Percentiles rank a stretch among this genome's conserved stretches.
phyloP scores from a whole-genome alignment of 2,797 vertebrate genomes.

The Selene dorsalis region DNA sequence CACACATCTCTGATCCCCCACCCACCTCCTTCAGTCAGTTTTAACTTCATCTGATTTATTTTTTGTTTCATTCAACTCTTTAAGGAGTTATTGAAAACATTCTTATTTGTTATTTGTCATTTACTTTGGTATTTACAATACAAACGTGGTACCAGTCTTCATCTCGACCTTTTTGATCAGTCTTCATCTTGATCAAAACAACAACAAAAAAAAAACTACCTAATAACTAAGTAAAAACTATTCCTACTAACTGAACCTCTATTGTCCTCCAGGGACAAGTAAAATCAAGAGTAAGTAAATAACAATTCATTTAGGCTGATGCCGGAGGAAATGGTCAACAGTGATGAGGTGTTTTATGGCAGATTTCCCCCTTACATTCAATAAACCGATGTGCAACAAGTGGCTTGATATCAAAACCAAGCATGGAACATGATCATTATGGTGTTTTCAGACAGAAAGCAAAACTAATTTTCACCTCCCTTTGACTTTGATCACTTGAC shows the following conservation, averaged over 20 bases:
- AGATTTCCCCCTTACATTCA: constrained; percentile 57
- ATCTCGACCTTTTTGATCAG: constrained; percentile 4
- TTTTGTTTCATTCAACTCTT: not conserved
- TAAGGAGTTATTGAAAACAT: constrained; percentile 3
- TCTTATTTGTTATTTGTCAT: not conserved
- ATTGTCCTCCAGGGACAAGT: not conserved
- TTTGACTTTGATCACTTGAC: not conserved
- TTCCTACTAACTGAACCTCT: not conserved
- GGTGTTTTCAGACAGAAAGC: constrained; percentile 12
- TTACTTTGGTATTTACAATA: not conserved
- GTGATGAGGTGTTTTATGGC: constrained; percentile 40
- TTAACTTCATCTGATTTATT: not conserved
- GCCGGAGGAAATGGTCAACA: not conserved
- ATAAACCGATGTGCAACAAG: constrained; percentile 7
- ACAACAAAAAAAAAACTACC: too few relatives aligned
- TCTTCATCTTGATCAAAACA: too few relatives aligned
- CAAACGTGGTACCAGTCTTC: not conserved
- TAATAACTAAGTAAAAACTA: too few relatives aligned
- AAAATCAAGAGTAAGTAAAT: not conserved
- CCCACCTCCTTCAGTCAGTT: not conserved
- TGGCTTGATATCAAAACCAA: constrained; percentile 12
- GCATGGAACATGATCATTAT: not conserved
- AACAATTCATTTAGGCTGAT: not conserved
- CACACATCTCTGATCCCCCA: too few relatives aligned
- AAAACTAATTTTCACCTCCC: not conserved